Base-by-base conservation (phyloP, 2,797 vertebrate species). In the Falco concolor region DNA sequence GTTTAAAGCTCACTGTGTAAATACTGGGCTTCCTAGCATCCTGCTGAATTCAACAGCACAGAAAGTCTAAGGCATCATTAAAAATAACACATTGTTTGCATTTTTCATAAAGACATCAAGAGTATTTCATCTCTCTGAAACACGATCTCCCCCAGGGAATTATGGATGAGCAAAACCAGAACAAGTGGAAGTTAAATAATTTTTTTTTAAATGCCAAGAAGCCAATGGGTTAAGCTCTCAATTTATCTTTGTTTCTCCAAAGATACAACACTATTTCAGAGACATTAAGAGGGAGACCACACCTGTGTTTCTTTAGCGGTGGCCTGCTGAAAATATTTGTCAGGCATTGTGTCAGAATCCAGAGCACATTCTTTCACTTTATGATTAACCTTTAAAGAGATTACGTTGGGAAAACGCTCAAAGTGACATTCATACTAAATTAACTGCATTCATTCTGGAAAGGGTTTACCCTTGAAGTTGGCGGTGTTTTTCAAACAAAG, bases 361-460 rank as follows among this genome's bases (percentile, higher is more conserved):
- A 95, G 96, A 95, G 96, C 96, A 92, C 96, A 97, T 97, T 97
- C 96, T 95, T 97, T 90, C 96, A 90, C 90, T 97, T 94, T 93
- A 81, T 95, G 95, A 96, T 97, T 96, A 96, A 96, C 96, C 96
- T 96, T 91, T 94, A 50, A 73, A 93, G 93, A 96, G 96, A 95
- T 96, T 93, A 93, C 1, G 53, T 44, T 69, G 92, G 92, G 96
- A 80, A 95, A 96, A 90, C 2, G 76, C 84, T 94, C 84, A 6
- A 54, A 95, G 93, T 95, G 96, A 96, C 95, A 90, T 83, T 94
- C 86, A 89, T 61, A 83, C 64, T 75, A 65, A 92, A 89, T 94
- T 79, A 85, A 94, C 12, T 44, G 92, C 18, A 3, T 73, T 83
- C 65, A 7, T 61, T 44, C 91, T 83, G 80, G 63, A 74, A 42